Base-by-base conservation (phyloP, 2,888 invertebrate species). In the Lasioglossum marginatum region DNA sequence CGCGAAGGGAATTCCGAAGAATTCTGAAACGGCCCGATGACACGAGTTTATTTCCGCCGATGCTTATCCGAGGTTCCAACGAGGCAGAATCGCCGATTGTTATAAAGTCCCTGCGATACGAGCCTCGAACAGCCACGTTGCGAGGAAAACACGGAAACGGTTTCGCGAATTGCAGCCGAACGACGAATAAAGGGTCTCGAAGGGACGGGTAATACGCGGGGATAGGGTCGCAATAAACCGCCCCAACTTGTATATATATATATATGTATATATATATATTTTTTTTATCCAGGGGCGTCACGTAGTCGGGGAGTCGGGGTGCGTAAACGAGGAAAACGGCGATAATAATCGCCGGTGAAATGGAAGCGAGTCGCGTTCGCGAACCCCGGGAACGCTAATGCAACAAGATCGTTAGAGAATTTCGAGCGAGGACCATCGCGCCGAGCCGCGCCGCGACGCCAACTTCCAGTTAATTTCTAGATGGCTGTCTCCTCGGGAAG, bases 281-380 rank as follows among this genome's bases (percentile, higher is more conserved):
- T 34, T 31, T 70, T 77, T 19, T 63, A 31, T 77, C 14, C 52
- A 34, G 68, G n/a, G 37, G 52, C 40, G 52, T 52, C 77, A 27
- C 68, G 68, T 70, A 68, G 70, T 43, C 45, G 31, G 8, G 45
- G 37, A 19, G 31, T 48, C 68, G 27, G n/a, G 57, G n/a, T 8
- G 52, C 37, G 77, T 52, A 70, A 77, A 77, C 77, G 70, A 68
- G 77, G 68, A 19, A 52, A 70, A 70, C 77, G 19, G 23, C 70
- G 77, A 31, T 40, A 77, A 77, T 77, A 52, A 77, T 70, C 77
- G 48, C 68, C 37, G 52, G 68, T 27, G 68, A 70, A 77, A 77
- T 70, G 45, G 40, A 52, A 70, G 48, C 77, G 48, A 52, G 48
- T 48, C 48, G 31, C 31, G 43, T 40, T 16, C 71, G 34, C 66